A percentile compares a stretch with the other conserved stretches of the same genome.
phyloP scores from a whole-genome alignment of 1,140 invertebrate genomes.

The Chlorops oryzae region DNA sequence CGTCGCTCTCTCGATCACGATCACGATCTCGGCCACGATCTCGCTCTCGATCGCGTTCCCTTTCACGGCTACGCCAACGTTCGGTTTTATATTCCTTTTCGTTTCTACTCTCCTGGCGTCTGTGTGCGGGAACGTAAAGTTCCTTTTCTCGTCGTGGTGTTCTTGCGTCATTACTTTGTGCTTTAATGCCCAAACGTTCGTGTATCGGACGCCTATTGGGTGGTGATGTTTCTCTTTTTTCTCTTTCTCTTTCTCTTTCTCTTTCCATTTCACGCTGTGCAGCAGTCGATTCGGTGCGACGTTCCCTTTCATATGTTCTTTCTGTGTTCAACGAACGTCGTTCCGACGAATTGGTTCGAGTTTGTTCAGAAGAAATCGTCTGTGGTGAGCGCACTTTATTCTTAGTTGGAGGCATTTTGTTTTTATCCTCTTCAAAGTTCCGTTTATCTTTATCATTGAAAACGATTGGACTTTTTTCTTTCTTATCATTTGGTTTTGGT shows the following conservation, averaged over 20 bases:
- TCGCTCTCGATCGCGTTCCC: conserved; percentile 19
- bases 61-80: conserved; percentile 21
- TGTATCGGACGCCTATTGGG: conserved; percentile 32
- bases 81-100: conserved; percentile 20
- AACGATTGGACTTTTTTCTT: conserved; percentile 38
- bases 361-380: too few species aligned
- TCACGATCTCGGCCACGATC: conserved; percentile 19
- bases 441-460: conserved; percentile 20
- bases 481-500: too few species aligned
- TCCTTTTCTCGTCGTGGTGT: conserved; percentile 29
- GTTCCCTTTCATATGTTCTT: conserved; percentile 3
- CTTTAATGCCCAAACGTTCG: conserved; percentile 36
- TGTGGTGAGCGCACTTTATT: too few species aligned
- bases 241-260: not conserved
- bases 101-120: conserved; percentile 19
- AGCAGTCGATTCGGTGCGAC: too few species aligned
- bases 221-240: too few species aligned
- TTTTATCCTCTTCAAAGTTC: not conserved
- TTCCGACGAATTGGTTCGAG: too few species aligned
- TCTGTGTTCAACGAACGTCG: too few species aligned
- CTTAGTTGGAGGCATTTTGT: too few species aligned
- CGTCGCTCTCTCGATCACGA: conserved; percentile 12
- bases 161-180: conserved; percentile 6
- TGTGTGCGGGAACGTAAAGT: conserved; percentile 39
- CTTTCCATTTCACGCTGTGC: not conserved